Evolutionary conservation across 2,113 vertebrate species (phyloP).

Genomic region (Microtus pennsylvanicus): DNA sequence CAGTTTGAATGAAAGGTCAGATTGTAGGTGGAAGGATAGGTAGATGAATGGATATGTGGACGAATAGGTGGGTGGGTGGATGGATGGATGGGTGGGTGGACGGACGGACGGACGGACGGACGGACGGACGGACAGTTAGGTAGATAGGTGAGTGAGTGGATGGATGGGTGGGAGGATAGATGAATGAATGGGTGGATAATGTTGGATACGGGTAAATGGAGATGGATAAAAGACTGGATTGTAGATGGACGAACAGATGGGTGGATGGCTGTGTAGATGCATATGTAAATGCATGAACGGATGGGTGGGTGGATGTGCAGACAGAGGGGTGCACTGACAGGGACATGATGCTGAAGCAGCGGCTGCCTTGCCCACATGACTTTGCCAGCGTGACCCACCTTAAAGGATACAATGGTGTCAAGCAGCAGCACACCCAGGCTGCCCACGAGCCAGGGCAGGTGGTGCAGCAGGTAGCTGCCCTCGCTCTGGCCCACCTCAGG

Average conservation of each 20-base stretch:
- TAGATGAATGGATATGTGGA: rapidly evolving
- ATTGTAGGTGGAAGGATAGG: rapidly evolving
- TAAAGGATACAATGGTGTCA: conserved; percentile 92
- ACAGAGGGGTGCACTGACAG: rapidly evolving
- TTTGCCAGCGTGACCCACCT: rapidly evolving
- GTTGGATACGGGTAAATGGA: too few species aligned
- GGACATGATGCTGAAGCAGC: background rate
- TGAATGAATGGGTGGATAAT: too few species aligned
- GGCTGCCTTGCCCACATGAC: background rate
- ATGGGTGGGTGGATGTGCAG: rapidly evolving
- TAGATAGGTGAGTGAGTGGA: background rate
- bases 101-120: rapidly evolving
- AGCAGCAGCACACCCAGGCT: conserved; percentile 95
- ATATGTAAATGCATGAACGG: too few species aligned
- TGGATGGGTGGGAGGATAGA: background rate
- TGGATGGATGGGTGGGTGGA: too few species aligned
- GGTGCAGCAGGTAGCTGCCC: conserved; percentile 92
- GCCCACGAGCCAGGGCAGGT: conserved; percentile 97
- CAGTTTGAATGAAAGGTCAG: background rate
- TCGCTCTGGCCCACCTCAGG: conserved; percentile 89
- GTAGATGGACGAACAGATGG: background rate
- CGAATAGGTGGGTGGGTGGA: rapidly evolving
- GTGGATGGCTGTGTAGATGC: too few species aligned
- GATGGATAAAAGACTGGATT: background rate
- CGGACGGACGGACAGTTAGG: rapidly evolving